These are phyloP conservation scores for Montipora sp. DNA, from an alignment of 64 coral and sea anemone genomes.

Conservation along the genomic window DNA sequence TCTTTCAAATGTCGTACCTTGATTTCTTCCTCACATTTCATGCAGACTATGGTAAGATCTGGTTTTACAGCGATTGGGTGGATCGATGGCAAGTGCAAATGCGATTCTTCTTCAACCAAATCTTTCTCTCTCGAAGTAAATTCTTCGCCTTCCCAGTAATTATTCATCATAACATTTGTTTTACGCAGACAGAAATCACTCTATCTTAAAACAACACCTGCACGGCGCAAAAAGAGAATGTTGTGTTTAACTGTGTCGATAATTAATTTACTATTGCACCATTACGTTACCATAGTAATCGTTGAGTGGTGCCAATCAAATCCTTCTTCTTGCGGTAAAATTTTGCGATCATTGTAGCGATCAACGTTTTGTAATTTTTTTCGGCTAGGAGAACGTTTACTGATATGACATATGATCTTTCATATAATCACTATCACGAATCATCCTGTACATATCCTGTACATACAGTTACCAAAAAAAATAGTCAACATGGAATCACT, in stretches of 20 bases:
- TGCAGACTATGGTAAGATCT: conserved; percentile 66
- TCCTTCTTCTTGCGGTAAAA: background rate
- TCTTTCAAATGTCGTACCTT: conserved; percentile 72
- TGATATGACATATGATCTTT: too few species aligned
- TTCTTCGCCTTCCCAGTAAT: background rate
- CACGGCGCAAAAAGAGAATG: background rate
- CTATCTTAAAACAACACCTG: background rate
- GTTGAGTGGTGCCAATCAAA: background rate
- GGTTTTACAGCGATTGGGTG: background rate
- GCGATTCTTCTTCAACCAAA: background rate
- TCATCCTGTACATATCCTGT: too few species aligned
- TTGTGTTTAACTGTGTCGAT: background rate
- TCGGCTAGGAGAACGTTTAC: too few species aligned
- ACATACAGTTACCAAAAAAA: too few species aligned
- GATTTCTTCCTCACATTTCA: conserved; percentile 95
- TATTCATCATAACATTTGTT: background rate
- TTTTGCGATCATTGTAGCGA: background rate
- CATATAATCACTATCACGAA: too few species aligned
- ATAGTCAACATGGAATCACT: too few species aligned
- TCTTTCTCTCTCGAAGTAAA: background rate
- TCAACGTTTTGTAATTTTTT: too few species aligned
- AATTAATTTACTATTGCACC: background rate
- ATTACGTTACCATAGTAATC: conserved; percentile 24
- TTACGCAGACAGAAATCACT: background rate
- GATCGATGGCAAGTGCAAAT: conserved; percentile 19